Base-by-base conservation (phyloP, 2,797 vertebrate genomes). In the Protosalanx chinensis region DNA sequence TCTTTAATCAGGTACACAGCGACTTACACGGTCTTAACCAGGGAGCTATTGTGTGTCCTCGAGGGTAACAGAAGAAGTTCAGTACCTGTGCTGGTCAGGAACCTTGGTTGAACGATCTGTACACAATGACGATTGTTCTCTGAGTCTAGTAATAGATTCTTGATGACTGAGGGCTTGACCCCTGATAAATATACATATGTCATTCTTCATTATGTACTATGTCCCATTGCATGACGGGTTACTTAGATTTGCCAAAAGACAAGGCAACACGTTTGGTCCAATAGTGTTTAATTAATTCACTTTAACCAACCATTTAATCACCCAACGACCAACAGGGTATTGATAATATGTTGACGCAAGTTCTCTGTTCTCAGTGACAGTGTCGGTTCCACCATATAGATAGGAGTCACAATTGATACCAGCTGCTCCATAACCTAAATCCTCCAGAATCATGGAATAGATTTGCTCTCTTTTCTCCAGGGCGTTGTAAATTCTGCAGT, bases 1-100 rank as follows among this genome's bases (percentile, higher is more conserved):
- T 81, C 85, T 90, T 90, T 85, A 76, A 81, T 79, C 62, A 86
- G 60, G 83, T 66, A 70, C 49, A 73, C 70, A 76, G 78, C 79
- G 75, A 78, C 70, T 27, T 65, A 23, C 57, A 79, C 64, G 13
- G 41, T 46, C 41, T 46, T 46, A 46, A 12, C 41, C 41, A 46
- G 41, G 41, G 41, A 46, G 10, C 41, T 46, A 46, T 46, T 46
- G 41, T 46, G 35, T 37, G 41, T 46, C 41, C 3, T 46, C 2
- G 10, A 12, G 10, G 41, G 41, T 12, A 46, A 46, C 2, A 12
- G 41, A 12, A 12, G 12, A 46, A 3, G 41, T 46, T 46, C 41
- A 46, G 41, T 46, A 46, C 41, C 41, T 46, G 12, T 46, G 41
- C 41, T 46, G 41, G 41, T 46, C 41, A 46, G 41, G 41, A 46